phyloP scores from a whole-genome alignment of 2,888 invertebrate species.

The Athetis lepigone region DNA sequence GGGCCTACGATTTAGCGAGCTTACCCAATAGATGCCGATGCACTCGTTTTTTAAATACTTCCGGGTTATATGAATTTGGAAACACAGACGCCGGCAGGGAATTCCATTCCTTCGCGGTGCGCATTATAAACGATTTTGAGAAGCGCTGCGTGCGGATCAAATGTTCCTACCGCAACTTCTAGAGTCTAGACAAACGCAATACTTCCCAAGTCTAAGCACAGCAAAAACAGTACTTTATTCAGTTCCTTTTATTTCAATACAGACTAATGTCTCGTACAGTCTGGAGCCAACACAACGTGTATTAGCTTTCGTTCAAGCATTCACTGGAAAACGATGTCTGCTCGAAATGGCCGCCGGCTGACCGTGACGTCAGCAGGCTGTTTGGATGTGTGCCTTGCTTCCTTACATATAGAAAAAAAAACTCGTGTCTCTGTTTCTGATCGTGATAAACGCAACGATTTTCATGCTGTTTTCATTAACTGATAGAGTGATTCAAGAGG shows the following conservation, averaged over 20 bases:
- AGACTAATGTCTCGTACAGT: background rate
- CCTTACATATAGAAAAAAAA: conserved; percentile 8
- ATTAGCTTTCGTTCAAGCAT: conserved; percentile 33
- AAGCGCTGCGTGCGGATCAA: no score
- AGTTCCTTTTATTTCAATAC: background rate
- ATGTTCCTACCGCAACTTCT: background rate
- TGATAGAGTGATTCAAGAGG: no score
- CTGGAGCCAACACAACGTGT: background rate
- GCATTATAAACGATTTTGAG: no score
- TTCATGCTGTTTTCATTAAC: no score
- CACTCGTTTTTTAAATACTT: no score
- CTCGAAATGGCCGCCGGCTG: conserved; percentile 40
- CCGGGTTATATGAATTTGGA: no score
- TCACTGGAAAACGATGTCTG: conserved; percentile 36
- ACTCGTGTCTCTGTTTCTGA: no score
- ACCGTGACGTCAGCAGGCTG: conserved; percentile 25
- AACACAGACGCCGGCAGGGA: no score
- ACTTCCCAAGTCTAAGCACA: background rate
- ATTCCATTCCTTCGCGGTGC: no score
- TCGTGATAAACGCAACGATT: no score
- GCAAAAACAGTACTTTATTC: background rate
- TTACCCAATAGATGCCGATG: no score
- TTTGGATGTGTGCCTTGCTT: conserved; percentile 10
- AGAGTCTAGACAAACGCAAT: background rate
- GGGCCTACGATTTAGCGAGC: no score